These are phyloP conservation scores for Percopsis omiscomaycus DNA, from an alignment of 2,797 vertebrate species.

Conservation along the genomic window DNA sequence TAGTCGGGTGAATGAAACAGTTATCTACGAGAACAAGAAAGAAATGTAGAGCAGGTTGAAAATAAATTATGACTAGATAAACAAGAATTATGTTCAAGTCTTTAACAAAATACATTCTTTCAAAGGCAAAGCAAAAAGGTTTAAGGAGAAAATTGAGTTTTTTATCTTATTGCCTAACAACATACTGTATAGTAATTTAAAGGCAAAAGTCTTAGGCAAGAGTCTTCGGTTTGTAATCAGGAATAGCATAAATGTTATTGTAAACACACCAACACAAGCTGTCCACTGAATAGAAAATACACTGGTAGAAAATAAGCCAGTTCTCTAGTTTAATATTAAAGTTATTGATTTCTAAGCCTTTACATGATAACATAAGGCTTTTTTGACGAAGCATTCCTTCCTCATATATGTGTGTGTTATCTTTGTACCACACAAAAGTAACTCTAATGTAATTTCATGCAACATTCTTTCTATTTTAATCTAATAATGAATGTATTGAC, in stretches of 20 bases:
- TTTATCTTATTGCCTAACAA: background rate
- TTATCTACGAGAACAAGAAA: conserved; percentile 51
- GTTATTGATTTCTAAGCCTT: conserved; percentile 82
- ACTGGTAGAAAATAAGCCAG: conserved; percentile 56
- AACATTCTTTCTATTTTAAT: conserved; percentile 23
- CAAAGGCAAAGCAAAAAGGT: conserved; percentile 24
- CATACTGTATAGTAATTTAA: conserved; percentile 24
- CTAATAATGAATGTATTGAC: conserved; percentile 26
- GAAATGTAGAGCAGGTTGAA: conserved; percentile 72
- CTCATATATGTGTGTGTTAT: conserved; percentile 73
- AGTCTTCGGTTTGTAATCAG: conserved; percentile 30
- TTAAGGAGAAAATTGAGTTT: conserved; percentile 17
- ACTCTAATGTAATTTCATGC: conserved; percentile 9
- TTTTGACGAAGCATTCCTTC: conserved; percentile 72
- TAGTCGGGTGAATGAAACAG: conserved; percentile 51
- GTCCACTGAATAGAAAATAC: conserved; percentile 63
- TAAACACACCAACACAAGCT: conserved; percentile 57
- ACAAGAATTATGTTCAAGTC: conserved; percentile 76
- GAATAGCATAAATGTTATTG: conserved; percentile 45
- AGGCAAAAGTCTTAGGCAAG: conserved; percentile 5
- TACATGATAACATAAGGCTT: conserved; percentile 53
- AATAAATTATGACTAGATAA: conserved; percentile 76
- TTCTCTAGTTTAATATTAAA: conserved; percentile 74
- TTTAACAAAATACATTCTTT: conserved; percentile 83
- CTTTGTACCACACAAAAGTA: conserved; percentile 29